Evolutionary conservation across 2,113 vertebrate genomes (phyloP), one percentile per base, ranked within the genome.

Genomic region (Perca schrenkii): DNA sequence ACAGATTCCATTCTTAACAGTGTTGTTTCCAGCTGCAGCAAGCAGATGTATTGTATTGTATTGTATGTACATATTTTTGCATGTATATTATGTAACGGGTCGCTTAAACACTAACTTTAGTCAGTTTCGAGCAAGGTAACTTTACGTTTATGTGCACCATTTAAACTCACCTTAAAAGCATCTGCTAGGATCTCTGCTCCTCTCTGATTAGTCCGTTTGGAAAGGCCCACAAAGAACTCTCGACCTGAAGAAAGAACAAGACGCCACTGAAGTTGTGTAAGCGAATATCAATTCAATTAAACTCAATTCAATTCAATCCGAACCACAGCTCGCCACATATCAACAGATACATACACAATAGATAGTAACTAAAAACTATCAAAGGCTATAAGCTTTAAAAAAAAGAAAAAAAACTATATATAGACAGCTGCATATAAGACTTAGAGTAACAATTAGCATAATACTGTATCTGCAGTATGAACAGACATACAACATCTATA

Each of bases 221-320:
- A 99, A 86, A 99, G 97, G 47, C 98, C 98, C 90, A 99, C 98
- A 46, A 99, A 99, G 92, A 99, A 98, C 94, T 99, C 98, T 92
- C 95, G 95, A 85, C 98, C 98, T 99, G 73, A 3, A 89, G 86
- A 74, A 47, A 82, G 88, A 91, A 81, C 10, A 2, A 78, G 49
- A 77, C 1, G 11, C 46, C 49, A 74, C 17, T 72, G 31, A 63
- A 61, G 7, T 31, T 16, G 7, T 52, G 15, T 13, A 36, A 73
- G 58, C 21, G 62, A 56, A 43, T 7, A 57, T 54, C 31, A 40
- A 6, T 47, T 54, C 0, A 40, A 31, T 28, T 62, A 4, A 16
- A n/a, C 58, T 61, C 2, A 50, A 12, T 22, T 53, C 1, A 67
- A 17, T 36, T 36, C 5, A 10, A 6, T 31, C 3, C 1, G 50